Evolutionary conservation across 2,888 invertebrate species (phyloP), one percentile per base, ranked within the genome.

Genomic region (Syrphus vitripennis): DNA sequence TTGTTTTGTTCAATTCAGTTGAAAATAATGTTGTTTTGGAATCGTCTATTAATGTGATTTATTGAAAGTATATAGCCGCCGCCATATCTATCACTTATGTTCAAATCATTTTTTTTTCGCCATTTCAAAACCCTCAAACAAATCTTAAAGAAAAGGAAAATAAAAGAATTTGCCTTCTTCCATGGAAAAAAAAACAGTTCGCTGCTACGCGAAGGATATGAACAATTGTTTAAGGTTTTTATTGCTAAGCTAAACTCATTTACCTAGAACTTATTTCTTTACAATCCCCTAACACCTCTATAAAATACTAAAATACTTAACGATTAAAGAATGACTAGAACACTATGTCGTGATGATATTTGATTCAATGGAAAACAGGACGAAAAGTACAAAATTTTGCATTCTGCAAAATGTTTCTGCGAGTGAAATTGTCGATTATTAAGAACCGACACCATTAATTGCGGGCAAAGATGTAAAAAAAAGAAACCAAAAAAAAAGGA

Each of bases 251-350:
- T 57, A 53, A 71, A 70, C 31, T 78, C 77, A 72, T 82, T 65
- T 65, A 86, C 86, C 71, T 40, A 78, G 86, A 86, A 86, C 72
- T 86, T 45, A 82, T 77, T 69, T 45, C 74, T 84, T 84, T 87
- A 80, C 67, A 45, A 75, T 76, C 19, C 6, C 24, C 80, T 78
- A 31, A 83, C 80, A 87, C 87, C 84, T 87, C 87, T 65, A 87
- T 87, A 87, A 87, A 87, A 37, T 87, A 84, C 87, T 87, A 87
- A 87, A 87, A 37, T 87, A 84, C 87, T 87, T 77, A 87, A 87
- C 84, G 84, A 84, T 84, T 74, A 50, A 76, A 74, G 42, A 84
- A 50, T 57, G 72, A 55, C 48, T 55, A 67, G 9, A 80, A 79
- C 70, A 63, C 80, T 45, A 34, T 55, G 45, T 71, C 65, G 76